phyloP scores from a whole-genome alignment of 2,113 vertebrate genomes.

The Astur gentilis region DNA sequence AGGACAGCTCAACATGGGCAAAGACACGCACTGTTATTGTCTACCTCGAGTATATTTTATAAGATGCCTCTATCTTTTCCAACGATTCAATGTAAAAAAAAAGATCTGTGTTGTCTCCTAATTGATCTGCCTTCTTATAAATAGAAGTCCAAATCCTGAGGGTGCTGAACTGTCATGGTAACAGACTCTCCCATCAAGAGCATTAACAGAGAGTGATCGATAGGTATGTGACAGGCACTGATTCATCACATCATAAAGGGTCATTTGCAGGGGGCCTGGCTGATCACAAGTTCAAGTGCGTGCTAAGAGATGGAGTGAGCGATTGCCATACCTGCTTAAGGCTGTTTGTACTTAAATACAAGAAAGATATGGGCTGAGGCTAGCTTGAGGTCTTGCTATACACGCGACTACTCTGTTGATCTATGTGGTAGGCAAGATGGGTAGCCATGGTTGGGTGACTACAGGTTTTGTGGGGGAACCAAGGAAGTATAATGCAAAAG shows the following conservation, averaged over 20 bases:
- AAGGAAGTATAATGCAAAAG: conserved; percentile 18
- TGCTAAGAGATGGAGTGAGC: background rate
- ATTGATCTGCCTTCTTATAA: background rate
- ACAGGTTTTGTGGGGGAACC: background rate
- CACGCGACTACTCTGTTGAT: background rate
- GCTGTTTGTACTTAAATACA: background rate
- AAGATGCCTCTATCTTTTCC: background rate
- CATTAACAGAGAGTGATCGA: background rate
- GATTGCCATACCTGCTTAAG: background rate
- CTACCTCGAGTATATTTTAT: background rate
- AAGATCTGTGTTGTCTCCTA: background rate
- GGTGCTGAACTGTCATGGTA: background rate
- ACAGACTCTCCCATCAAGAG: background rate
- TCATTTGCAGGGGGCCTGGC: background rate
- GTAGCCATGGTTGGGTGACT: background rate
- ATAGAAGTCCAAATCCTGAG: background rate
- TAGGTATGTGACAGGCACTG: background rate
- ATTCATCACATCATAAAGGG: background rate
- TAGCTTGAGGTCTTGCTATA: background rate
- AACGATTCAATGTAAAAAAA: background rate
- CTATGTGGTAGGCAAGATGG: background rate
- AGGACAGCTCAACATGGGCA: background rate
- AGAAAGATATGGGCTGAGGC: background rate
- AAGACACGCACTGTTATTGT: background rate
- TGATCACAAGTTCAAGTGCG: background rate